Percentiles rank a stretch among this genome's conserved stretches.
Evolutionary conservation across 2,888 invertebrate genomes (phyloP).

Genomic region (Parasteatoda lunata): DNA sequence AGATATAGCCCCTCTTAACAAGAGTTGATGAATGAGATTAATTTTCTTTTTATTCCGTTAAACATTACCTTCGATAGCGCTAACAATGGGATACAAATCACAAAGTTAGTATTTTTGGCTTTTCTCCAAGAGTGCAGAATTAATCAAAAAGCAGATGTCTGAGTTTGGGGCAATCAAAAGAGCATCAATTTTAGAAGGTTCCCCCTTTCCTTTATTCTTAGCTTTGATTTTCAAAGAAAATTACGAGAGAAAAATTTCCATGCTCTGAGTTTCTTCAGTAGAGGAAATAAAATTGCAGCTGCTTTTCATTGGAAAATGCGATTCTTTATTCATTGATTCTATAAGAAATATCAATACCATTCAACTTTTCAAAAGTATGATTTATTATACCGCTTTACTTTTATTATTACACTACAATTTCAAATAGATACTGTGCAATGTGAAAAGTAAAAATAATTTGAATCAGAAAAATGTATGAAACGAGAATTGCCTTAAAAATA

Average conservation of each 20-base stretch:
- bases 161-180: slow-evolving; percentile 65
- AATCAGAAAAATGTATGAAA: too few relatives aligned
- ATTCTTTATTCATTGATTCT: slow-evolving; percentile 36
- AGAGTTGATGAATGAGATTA: too few relatives aligned
- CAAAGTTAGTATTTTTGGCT: slow-evolving; percentile 44
- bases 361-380: slow-evolving; percentile 25
- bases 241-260: slow-evolving; percentile 37
- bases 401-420: neutral
- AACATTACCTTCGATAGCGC: slow-evolving; percentile 36
- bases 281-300: slow-evolving; percentile 36
- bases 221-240: slow-evolving; percentile 28
- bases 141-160: slow-evolving; percentile 60
- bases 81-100: slow-evolving; percentile 56
- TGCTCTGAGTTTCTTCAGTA: neutral
- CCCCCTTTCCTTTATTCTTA: slow-evolving; percentile 35
- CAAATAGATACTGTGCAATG: too few relatives aligned
- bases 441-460: too few relatives aligned
- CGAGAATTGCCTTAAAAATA: too few relatives aligned
- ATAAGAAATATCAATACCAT: slow-evolving; percentile 34
- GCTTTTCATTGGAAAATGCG: slow-evolving; percentile 23
- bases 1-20: too few relatives aligned
- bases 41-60: too few relatives aligned
- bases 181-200: slow-evolving; percentile 52
- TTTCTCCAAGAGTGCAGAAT: slow-evolving; percentile 49
- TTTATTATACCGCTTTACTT: slow-evolving; percentile 11